Conservation (phyloP, 1,140 invertebrate genomes). For the Holotrichia oblita region DNA sequence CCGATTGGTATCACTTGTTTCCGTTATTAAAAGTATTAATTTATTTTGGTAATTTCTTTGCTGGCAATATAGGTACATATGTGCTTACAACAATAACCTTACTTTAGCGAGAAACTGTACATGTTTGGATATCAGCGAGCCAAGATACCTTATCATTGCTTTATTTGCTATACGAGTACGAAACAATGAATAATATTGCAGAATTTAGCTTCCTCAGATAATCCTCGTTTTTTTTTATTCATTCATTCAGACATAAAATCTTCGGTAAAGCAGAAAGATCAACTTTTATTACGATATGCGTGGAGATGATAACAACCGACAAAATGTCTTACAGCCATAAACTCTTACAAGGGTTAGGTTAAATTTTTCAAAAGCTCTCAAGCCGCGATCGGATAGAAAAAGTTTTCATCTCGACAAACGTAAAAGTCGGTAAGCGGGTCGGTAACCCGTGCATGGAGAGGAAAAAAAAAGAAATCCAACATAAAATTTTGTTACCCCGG, state of each 20-base stretch:
- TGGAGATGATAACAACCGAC: neutral
- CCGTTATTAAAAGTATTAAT: too few species aligned
- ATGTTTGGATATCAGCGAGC: too few species aligned
- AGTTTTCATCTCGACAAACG: neutral
- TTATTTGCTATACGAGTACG: neutral
- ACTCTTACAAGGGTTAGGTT: neutral
- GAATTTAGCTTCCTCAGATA: too few species aligned
- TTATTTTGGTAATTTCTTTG: too few species aligned
- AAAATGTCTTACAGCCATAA: neutral
- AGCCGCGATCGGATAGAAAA: neutral
- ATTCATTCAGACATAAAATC: neutral
- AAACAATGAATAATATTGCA: too few species aligned
- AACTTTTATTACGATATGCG: neutral
- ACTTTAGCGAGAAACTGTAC: too few species aligned
- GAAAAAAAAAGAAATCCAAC: neutral
- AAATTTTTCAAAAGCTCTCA: neutral
- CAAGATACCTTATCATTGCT: neutral
- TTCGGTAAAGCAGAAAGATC: too few species aligned
- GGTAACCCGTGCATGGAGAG: too few species aligned
- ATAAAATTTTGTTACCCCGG: neutral
- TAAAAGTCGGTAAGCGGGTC: neutral
- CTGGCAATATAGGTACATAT: too few species aligned
- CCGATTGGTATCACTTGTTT: too few species aligned
- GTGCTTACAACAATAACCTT: too few species aligned
- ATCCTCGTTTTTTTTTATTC: neutral